phyloP scores from a whole-genome alignment of 37 sponge, comb jelly and placozoan species.

The Dysidea cf. avara region DNA sequence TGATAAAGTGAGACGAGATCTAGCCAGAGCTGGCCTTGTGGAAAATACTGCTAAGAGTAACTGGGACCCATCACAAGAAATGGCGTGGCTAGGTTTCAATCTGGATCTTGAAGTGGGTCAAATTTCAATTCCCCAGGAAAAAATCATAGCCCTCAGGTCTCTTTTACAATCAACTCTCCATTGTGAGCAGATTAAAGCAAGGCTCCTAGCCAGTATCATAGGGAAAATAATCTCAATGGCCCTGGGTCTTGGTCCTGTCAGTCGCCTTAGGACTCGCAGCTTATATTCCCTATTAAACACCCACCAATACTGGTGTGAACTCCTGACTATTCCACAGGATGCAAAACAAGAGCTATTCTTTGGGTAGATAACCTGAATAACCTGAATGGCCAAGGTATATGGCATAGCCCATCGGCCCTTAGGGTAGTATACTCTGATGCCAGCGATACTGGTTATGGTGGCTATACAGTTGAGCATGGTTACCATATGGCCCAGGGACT shows the following conservation, averaged over 20 bases:
- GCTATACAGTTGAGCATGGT: constrained; percentile 5
- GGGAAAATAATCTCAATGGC: constrained; percentile 28
- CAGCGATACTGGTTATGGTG: constrained; percentile 30
- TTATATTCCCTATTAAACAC: constrained; percentile 10
- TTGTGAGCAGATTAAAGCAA: too few species aligned
- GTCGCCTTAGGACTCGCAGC: constrained; percentile 16
- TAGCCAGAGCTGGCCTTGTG: constrained; percentile 1
- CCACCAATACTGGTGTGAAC: constrained; percentile 6
- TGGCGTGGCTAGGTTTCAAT: not conserved
- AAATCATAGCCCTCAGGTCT: too few species aligned
- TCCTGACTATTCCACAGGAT: not conserved
- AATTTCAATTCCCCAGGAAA: too few species aligned
- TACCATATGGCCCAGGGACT: too few species aligned
- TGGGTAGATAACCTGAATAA: constrained; percentile 5
- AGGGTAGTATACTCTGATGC: too few species aligned
- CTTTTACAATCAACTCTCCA: too few species aligned
- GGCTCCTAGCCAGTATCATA: constrained; percentile 17
- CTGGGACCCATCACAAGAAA: not conserved
- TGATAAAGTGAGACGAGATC: not conserved
- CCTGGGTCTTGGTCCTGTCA: constrained; percentile 20
- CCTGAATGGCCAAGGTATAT: constrained; percentile 7
- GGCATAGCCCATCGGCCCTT: constrained; percentile 1
- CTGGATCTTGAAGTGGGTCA: not conserved
- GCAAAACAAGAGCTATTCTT: constrained; percentile 10
- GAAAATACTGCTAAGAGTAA: constrained; percentile 1